Evolutionary conservation across 2,888 invertebrate genomes (phyloP).

Genomic region (Platypus cylindrus): DNA sequence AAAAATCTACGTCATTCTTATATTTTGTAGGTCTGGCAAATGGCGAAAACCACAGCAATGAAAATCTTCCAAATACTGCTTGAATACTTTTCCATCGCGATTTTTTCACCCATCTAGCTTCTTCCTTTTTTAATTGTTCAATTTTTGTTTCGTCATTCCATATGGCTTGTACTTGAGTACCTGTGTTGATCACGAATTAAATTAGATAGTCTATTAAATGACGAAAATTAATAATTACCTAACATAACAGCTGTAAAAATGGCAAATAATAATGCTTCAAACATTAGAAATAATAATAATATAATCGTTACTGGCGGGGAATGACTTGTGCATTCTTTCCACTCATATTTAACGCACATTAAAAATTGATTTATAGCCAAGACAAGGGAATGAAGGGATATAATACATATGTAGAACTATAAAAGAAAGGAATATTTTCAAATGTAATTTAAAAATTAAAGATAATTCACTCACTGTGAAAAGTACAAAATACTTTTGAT

Average conservation of each 20-base stretch:
- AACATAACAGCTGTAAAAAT: conserved; percentile 98
- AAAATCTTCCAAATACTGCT: conserved; percentile 93
- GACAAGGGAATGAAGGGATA: conserved; percentile 87
- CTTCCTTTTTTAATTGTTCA: conserved; percentile 92
- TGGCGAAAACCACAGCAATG: conserved; percentile 88
- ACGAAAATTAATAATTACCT: conserved; percentile 44
- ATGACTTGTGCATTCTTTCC: conserved; percentile 87
- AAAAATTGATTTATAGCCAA: conserved; percentile 89
- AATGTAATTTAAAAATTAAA: too few relatives aligned
- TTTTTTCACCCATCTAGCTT: conserved; percentile 83
- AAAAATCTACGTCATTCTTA: conserved; percentile 68
- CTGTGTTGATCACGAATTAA: conserved; percentile 2
- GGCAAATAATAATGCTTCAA: conserved; percentile 91
- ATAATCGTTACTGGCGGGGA: conserved; percentile 95
- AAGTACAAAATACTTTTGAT: conserved; percentile 98
- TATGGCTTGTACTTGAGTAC: conserved; percentile 66
- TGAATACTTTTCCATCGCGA: conserved; percentile 92
- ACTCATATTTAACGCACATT: conserved; percentile 83
- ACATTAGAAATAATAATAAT: conserved; percentile 77
- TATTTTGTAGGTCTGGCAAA: conserved; percentile 72
- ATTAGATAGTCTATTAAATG: neutral
- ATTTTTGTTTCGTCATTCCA: conserved; percentile 99
- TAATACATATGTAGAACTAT: conserved; percentile 95
- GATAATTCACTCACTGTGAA: conserved; percentile 69
- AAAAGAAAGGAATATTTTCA: conserved; percentile 31